Evolutionary conservation across 2,888 invertebrate genomes (phyloP).

Genomic region (Pristionchus arcanus): DNA sequence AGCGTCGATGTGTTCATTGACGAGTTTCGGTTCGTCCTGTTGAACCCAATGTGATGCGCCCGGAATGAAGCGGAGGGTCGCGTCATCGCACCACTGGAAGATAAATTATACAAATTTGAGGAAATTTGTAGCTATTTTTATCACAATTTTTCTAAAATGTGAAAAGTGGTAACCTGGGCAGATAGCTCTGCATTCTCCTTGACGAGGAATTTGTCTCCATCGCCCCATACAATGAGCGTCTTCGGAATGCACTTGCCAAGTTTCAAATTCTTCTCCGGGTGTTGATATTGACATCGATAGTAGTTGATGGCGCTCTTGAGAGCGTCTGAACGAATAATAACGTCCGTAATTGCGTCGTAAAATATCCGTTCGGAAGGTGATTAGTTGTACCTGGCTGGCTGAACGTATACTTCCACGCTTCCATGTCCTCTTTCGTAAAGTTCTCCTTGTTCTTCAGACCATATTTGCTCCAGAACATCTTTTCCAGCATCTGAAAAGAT

Average conservation of each 20-base stretch:
- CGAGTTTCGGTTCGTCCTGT: constrained; percentile 84
- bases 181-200: constrained; percentile 85
- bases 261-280: neutral
- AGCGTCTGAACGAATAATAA: constrained; percentile 82
- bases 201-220: constrained; percentile 82
- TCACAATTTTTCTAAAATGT: too few relatives aligned
- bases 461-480: constrained; percentile 29
- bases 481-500: constrained; percentile 8
- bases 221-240: constrained; percentile 82
- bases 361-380: too few relatives aligned
- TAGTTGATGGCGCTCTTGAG: constrained; percentile 88
- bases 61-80: constrained; percentile 84
- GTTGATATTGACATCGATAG: constrained; percentile 82
- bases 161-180: too few relatives aligned
- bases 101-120: too few relatives aligned
- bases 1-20: neutral
- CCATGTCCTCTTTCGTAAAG: constrained; percentile 83
- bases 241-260: neutral
- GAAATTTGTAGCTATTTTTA: neutral
- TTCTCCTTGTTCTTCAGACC: constrained; percentile 60
- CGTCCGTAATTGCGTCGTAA: too few relatives aligned
- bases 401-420: constrained; percentile 87
- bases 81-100: constrained; percentile 72
- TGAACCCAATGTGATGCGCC: constrained; percentile 87
- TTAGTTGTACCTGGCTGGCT: constrained; percentile 84